Evolutionary conservation across 1,140 invertebrate species (phyloP), one percentile per base, ranked within the genome.

Genomic region (Drosophila tristis): DNA sequence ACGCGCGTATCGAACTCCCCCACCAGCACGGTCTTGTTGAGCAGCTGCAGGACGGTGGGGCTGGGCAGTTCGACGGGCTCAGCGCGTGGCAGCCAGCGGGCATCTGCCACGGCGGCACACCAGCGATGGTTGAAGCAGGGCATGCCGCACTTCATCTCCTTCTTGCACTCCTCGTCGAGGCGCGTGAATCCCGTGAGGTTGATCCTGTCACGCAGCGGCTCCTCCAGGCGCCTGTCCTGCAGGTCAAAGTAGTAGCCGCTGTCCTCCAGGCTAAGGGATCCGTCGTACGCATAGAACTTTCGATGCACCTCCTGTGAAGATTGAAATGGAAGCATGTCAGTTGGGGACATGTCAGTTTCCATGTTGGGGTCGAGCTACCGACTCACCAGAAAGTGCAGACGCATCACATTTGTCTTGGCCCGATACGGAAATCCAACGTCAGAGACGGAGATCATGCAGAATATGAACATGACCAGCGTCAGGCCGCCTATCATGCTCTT

Each of bases 401-500:
- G 92, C 91, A 96, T 94, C 9, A 95, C 95, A 39, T 95, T 94
- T n/a, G 94, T 94, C 43, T 95, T 93, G 4, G 93, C 93, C 58
- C 94, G 95, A 81, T 96, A 97, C 1, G 96, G 96, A 91, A 97
- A 96, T 44, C 96, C 96, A 45, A 96, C 85, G 2, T 95, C 94
- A 5, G 95, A 95, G 9, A 95, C 91, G 58, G 82, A 81, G 16
- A 95, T 93, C 66, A 95, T 65, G 94, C 93, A 95, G 80, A 94
- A 94, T 49, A 95, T 68, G 25, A 87, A 86, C 31, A 54, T 86
- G 0, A 95, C 81, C 2, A 94, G 76, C 4, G 93, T 93, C 35
- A 92, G 20, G 6, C 70, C 68, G 1, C 61, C 61, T 1, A 91
- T 48, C 25, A 91, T 70, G 6, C 54, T 63, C 31, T 67, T 80